Evolutionary conservation across 2,797 vertebrate species (phyloP).

Genomic region (Pelochelys cantorii): DNA sequence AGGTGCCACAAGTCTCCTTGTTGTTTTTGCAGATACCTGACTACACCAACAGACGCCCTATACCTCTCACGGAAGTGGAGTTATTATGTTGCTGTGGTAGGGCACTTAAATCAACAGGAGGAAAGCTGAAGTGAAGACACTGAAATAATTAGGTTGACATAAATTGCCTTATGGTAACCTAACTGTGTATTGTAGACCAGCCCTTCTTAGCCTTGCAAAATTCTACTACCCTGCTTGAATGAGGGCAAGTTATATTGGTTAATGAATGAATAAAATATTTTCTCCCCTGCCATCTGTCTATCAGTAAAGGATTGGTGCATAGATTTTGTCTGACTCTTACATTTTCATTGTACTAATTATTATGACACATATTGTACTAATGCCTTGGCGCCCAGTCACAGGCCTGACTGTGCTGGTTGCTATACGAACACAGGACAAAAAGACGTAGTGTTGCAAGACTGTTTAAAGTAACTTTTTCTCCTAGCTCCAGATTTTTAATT

Average conservation of each 20-base stretch:
- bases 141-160: too few species aligned
- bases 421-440: constrained; percentile 44
- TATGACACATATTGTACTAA: constrained; percentile 7
- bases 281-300: neutral
- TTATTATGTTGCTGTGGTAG: too few species aligned
- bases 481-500: constrained; percentile 2
- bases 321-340: neutral
- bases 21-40: too few species aligned
- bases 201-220: neutral
- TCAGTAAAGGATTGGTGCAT: neutral
- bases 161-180: too few species aligned
- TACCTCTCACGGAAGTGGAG: too few species aligned
- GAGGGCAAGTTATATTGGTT: constrained; percentile 49
- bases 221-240: neutral
- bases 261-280: constrained; percentile 68
- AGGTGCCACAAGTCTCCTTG: too few species aligned
- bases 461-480: neutral
- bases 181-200: too few species aligned
- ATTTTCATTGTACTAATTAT: neutral
- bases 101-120: too few species aligned
- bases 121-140: too few species aligned
- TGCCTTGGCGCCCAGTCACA: neutral
- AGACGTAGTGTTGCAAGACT: neutral
- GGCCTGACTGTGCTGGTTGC: fast-evolving
- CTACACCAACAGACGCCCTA: too few species aligned